A percentile compares a stretch with the other conserved stretches of the same genome.
Evolutionary conservation across 2,113 vertebrate genomes (phyloP).

Genomic region (Danionella cerebrum): DNA sequence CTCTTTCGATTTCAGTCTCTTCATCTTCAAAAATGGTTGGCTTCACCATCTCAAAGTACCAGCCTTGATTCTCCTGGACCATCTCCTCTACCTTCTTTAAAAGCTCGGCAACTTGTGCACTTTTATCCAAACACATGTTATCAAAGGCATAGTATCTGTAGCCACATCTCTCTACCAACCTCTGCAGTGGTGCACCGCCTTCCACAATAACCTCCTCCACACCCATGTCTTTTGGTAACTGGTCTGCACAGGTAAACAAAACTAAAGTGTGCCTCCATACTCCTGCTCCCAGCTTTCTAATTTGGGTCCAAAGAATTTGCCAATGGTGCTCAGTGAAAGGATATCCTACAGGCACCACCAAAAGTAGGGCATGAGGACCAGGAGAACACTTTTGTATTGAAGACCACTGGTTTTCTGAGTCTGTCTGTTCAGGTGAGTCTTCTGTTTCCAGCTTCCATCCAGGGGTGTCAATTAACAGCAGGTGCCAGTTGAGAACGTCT

Average conservation of each 20-base stretch:
- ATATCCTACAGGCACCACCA: slow-evolving; percentile 58
- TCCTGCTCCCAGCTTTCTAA: slow-evolving; percentile 56
- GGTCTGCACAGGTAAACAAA: slow-evolving; percentile 60
- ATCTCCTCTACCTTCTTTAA: slow-evolving; percentile 66
- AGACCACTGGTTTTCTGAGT: not conserved
- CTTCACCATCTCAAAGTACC: slow-evolving; percentile 60
- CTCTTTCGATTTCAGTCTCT: slow-evolving; percentile 51
- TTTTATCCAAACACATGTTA: slow-evolving; percentile 58
- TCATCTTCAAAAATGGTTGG: not conserved
- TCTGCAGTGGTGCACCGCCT: slow-evolving; percentile 60
- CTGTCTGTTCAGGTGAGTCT: not conserved
- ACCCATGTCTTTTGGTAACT: slow-evolving; percentile 53
- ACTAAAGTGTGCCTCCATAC: slow-evolving; percentile 66
- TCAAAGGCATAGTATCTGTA: slow-evolving; percentile 66
- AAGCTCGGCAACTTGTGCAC: slow-evolving; percentile 62
- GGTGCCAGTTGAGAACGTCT: slow-evolving; percentile 9
- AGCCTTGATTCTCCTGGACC: slow-evolving; percentile 67
- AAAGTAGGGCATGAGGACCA: slow-evolving; percentile 60
- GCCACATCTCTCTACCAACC: slow-evolving; percentile 64
- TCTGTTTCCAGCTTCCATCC: slow-evolving; percentile 20
- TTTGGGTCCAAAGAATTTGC: slow-evolving; percentile 55
- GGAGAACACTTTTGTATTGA: slow-evolving; percentile 54
- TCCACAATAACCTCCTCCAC: slow-evolving; percentile 64
- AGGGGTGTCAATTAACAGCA: slow-evolving; percentile 25
- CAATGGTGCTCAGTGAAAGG: slow-evolving; percentile 55